phyloP scores from a whole-genome alignment of 2,797 vertebrate species.

The Brachyrhaphis roseni region DNA sequence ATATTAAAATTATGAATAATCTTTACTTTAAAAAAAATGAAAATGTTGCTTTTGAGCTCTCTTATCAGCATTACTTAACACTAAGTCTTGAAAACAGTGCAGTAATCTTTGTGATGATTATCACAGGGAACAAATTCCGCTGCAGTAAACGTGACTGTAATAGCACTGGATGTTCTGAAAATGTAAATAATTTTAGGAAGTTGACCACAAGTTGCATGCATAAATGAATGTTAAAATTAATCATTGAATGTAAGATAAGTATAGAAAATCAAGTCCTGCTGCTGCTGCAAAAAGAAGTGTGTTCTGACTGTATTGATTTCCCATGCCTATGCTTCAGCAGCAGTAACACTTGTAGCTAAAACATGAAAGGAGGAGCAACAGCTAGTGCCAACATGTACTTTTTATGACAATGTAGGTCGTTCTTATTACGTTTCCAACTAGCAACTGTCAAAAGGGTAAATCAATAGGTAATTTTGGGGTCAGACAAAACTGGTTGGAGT shows the following conservation, averaged over 20 bases:
- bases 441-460: conserved; percentile 82
- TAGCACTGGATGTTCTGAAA: neutral
- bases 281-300: conserved; percentile 15
- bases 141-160: neutral
- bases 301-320: conserved; percentile 52
- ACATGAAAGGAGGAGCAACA: conserved; percentile 48
- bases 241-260: conserved; percentile 8
- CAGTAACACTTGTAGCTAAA: conserved; percentile 41
- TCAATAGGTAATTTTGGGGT: conserved; percentile 82
- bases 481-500: conserved; percentile 73
- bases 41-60: neutral
- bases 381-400: conserved; percentile 54
- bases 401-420: conserved; percentile 77
- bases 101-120: neutral
- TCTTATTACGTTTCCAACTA: conserved; percentile 81
- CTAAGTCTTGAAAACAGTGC: neutral
- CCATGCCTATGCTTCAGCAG: conserved; percentile 30
- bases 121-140: neutral
- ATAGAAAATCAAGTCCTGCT: conserved; percentile 7
- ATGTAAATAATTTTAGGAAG: neutral
- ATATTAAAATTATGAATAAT: neutral
- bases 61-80: neutral
- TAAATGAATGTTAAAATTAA: conserved; percentile 3
- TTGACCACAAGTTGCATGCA: neutral
- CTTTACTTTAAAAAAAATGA: neutral